These are phyloP conservation scores for Leptopterna dolabrata DNA, from an alignment of 2,888 invertebrate species.

Conservation along the genomic window DNA sequence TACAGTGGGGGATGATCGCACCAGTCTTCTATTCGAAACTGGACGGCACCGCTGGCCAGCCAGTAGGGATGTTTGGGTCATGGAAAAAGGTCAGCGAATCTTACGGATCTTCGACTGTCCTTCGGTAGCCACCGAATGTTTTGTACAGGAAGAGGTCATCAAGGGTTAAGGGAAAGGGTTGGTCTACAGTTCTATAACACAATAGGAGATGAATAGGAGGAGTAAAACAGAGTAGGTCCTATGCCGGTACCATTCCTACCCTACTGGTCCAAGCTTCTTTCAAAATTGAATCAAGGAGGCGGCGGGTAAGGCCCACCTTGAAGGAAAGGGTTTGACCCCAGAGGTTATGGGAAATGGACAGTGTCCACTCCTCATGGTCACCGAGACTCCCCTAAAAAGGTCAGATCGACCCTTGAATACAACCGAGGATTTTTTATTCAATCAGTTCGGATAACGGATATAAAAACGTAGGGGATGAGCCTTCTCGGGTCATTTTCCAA, in stretches of 20 bases:
- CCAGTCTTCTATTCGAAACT: not conserved
- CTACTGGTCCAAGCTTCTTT: not conserved
- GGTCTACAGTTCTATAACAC: not conserved
- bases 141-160: not conserved
- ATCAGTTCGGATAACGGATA: constrained; percentile 13
- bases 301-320: not conserved
- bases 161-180: not conserved
- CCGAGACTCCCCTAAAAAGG: not conserved
- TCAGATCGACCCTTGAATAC: not conserved
- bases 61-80: not conserved
- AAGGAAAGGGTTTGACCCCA: constrained; percentile 16
- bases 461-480: not conserved
- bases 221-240: not conserved
- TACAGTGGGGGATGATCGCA: not conserved
- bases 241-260: not conserved
- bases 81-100: not conserved
- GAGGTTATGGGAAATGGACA: constrained; percentile 36
- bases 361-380: constrained; percentile 28
- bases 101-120: not conserved
- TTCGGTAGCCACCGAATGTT: not conserved
- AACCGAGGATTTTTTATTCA: not conserved
- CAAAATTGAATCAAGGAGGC: not conserved
- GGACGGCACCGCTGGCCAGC: not conserved
- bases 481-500: not conserved
- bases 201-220: not conserved